Base-by-base conservation (phyloP, 2,113 vertebrate species). In the Dissostichus mawsoni region DNA sequence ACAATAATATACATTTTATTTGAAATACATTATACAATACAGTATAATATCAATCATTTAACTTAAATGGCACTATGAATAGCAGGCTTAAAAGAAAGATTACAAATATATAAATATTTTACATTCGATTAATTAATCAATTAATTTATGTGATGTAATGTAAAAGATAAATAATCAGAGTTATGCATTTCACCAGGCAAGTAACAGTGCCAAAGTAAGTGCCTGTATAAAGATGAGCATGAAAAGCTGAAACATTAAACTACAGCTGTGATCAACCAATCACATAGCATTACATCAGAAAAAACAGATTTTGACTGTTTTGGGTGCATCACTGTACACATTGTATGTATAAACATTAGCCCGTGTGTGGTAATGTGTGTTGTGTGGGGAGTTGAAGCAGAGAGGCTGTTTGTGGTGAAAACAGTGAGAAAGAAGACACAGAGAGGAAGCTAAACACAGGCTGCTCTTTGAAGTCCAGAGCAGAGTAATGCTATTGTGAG, bases 381-480 rank as follows among this genome's bases (percentile, higher is more conserved):
- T 71, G 84, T 51, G 84, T 61, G 71, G 55, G 57, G 73, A 78
- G 79, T 33, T 87, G 70, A 77, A 66, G 83, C 47, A 74, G 83
- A 78, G 67, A 69, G 23, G 78, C 77, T 92, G 92, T 90, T 93
- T 93, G 85, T 83, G 88, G 74, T 90, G 75, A 89, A 92, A 89
- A 92, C 87, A 93, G 85, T 53, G 58, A 73, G 81, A 83, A 84
- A 84, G 83, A 89, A 90, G 86, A 93, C 78, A 84, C 83, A 81
- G 84, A 89, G 86, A 92, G 90, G 89, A 93, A 93, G 75, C 87
- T 56, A 87, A 93, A 93, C 91, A 92, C 82, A 83, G 77, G 72
- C 87, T 65, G 73, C 63, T 66, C 90, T 94, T 93, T 93, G 92
- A 93, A 92, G 93, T 87, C 14, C 11, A 29, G 79, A 58, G 52